Evolutionary conservation across 2,888 invertebrate genomes (phyloP).

Genomic region (Taenaris catops): DNA sequence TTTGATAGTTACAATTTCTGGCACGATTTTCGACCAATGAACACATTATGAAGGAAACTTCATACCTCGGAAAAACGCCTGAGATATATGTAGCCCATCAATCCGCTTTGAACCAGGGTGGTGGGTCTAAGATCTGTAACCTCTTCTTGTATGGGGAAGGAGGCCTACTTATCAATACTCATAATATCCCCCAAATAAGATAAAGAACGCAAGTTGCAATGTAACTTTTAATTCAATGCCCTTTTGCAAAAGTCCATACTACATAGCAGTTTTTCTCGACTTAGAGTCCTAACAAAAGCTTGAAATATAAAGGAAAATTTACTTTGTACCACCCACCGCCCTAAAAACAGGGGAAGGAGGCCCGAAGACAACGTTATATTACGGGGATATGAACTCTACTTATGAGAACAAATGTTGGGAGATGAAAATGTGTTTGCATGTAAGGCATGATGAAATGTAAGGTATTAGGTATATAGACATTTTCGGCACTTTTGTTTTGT

Average conservation of each 20-base stretch:
- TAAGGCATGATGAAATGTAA: constrained; percentile 9
- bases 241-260: constrained; percentile 21
- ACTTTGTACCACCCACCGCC: constrained; percentile 14
- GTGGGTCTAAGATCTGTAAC: no score
- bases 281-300: constrained; percentile 21
- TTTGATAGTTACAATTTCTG: no score
- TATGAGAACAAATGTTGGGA: constrained; percentile 22
- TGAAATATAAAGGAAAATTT: constrained; percentile 20
- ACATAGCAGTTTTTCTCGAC: constrained; percentile 21
- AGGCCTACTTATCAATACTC: no score
- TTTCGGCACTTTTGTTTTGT: not conserved
- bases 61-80: no score
- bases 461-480: not conserved
- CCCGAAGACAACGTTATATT: constrained; percentile 20
- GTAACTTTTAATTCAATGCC: constrained; percentile 18
- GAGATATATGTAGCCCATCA: no score
- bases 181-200: no score
- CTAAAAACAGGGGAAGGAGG: constrained; percentile 7
- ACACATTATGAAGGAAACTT: no score
- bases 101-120: no score
- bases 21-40: no score
- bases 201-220: constrained; percentile 9
- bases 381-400: constrained; percentile 18
- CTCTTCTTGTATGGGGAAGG: no score
- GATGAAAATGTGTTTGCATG: constrained; percentile 17